Conservation (phyloP, 2,888 invertebrate species). For the Rugalucina vietnamica region DNA sequence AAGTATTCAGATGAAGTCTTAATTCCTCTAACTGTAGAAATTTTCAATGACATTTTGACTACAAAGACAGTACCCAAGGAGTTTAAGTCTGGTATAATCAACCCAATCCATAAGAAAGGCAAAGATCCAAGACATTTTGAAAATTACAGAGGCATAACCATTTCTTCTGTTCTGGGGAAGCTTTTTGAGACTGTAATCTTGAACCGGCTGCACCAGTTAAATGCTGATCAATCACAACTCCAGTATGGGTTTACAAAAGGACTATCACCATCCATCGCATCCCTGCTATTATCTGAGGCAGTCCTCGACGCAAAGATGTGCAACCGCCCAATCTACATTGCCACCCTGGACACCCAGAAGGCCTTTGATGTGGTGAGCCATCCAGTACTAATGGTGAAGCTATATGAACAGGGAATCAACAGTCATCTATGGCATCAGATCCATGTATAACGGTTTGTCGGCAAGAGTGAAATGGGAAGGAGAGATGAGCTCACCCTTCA, state of each 20-base stretch:
- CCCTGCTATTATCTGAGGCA: constrained; percentile 1
- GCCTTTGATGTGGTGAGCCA: constrained; percentile 27
- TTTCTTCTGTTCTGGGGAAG: neutral
- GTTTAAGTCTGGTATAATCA: constrained; percentile 11
- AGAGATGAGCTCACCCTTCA: neutral
- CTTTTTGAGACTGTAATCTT: neutral
- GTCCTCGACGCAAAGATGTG: neutral
- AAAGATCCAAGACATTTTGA: constrained; percentile 8
- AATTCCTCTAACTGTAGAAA: neutral
- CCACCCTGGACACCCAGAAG: constrained; percentile 19
- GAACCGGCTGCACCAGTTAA: neutral
- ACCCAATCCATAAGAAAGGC: constrained; percentile 2
- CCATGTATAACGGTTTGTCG: constrained; percentile 7
- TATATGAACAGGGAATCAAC: constrained; percentile 11
- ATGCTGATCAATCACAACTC: neutral
- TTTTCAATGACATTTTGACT: constrained; percentile 15
- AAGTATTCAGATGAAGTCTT: neutral
- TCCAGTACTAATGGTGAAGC: constrained; percentile 1
- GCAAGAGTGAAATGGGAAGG: constrained; percentile 28
- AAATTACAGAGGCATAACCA: constrained; percentile 22
- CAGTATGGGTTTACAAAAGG: constrained; percentile 28
- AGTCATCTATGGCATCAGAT: constrained; percentile 5
- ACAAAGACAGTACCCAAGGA: neutral
- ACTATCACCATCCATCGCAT: constrained; percentile 15
- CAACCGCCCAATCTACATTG: constrained; percentile 9